Evolutionary conservation across 1,140 invertebrate species (phyloP).

Genomic region (Caerostris extrusa): DNA sequence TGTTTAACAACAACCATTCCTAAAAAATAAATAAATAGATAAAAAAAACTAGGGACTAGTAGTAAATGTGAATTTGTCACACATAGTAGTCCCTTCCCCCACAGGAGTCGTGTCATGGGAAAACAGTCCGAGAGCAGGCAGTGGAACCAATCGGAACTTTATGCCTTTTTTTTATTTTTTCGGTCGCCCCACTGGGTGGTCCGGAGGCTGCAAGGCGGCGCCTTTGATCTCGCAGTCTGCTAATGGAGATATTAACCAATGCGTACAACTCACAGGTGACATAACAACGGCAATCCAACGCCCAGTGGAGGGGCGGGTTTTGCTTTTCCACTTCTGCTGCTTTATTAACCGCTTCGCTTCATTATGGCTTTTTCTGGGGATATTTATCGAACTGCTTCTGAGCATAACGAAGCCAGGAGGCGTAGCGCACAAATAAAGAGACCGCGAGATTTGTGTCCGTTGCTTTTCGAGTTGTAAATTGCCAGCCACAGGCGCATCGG

Average conservation of each 20-base stretch:
- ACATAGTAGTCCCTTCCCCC: slow-evolving; percentile 11
- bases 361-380: slow-evolving; percentile 27
- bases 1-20: too few species aligned
- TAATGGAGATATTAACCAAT: slow-evolving; percentile 76
- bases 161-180: slow-evolving; percentile 45
- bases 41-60: background rate
- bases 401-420: slow-evolving; percentile 17
- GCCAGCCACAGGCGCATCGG: too few species aligned
- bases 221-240: slow-evolving; percentile 55
- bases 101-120: slow-evolving; percentile 65
- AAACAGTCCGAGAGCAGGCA: slow-evolving; percentile 50
- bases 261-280: slow-evolving; percentile 72
- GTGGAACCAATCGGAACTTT: slow-evolving; percentile 76
- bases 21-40: background rate
- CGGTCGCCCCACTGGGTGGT: slow-evolving; percentile 24
- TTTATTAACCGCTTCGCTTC: slow-evolving; percentile 69
- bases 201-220: slow-evolving; percentile 15
- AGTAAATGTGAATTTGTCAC: slow-evolving; percentile 55
- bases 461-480: background rate
- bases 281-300: slow-evolving; percentile 57
- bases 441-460: background rate
- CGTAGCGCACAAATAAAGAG: slow-evolving; percentile 14
- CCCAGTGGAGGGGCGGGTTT: slow-evolving; percentile 12
- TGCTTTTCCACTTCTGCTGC: slow-evolving; percentile 39
- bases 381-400: slow-evolving; percentile 30